A percentile compares a stretch with the other conserved stretches of the same genome.
These are phyloP conservation scores for Xestia ashworthii DNA, from an alignment of 2,888 invertebrate genomes.

Conservation along the genomic window DNA sequence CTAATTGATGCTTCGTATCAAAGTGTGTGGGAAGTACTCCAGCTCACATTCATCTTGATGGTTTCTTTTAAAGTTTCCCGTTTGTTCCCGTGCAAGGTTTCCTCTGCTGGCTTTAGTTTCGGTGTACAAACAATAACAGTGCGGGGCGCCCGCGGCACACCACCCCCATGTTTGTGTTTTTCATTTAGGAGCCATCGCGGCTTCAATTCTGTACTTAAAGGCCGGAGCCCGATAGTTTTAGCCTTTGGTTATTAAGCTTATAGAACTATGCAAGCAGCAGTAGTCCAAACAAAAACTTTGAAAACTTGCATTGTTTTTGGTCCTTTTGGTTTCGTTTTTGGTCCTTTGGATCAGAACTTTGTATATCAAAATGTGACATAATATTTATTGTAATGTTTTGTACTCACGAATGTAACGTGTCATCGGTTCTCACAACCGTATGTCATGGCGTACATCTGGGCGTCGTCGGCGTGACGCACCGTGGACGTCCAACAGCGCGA, in stretches of 20 bases:
- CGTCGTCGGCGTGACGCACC: conserved; percentile 76
- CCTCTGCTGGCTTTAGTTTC: conserved; percentile 81
- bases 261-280: conserved; percentile 27
- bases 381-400: neutral
- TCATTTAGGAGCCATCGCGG: conserved; percentile 83
- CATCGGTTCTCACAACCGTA: conserved; percentile 23
- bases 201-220: conserved; percentile 76
- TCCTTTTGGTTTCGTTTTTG: neutral
- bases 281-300: neutral
- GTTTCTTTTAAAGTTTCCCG: conserved; percentile 78
- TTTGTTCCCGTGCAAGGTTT: conserved; percentile 69
- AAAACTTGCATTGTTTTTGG: neutral
- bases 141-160: conserved; percentile 78
- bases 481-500: conserved; percentile 83
- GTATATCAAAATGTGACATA: neutral
- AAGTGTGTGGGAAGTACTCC: conserved; percentile 53
- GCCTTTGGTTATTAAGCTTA: conserved; percentile 57
- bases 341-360: neutral
- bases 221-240: conserved; percentile 65
- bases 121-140: conserved; percentile 88
- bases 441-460: conserved; percentile 56
- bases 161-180: conserved; percentile 85
- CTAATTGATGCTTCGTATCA: conserved; percentile 59
- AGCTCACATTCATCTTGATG: conserved; percentile 66
- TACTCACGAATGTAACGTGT: conserved; percentile 1